phyloP scores from a whole-genome alignment of 2,888 invertebrate species.

The Rhyacophila evoluta region DNA sequence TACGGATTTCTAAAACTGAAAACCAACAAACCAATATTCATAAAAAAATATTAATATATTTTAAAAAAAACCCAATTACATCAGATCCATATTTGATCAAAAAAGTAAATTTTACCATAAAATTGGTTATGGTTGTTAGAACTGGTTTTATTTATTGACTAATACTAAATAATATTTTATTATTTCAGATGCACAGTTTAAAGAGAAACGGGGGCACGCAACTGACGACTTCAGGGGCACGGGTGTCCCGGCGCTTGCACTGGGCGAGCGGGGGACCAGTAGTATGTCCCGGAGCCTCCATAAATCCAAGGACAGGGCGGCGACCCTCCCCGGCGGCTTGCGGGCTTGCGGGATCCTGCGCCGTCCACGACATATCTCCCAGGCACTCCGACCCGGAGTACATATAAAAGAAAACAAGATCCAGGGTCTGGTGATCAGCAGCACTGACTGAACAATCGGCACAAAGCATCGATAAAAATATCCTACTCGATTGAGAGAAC shows the following conservation, averaged over 20 bases:
- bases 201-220: slow-evolving; percentile 48
- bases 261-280: slow-evolving; percentile 40
- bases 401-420: slow-evolving; percentile 39
- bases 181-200: slow-evolving; percentile 48
- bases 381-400: slow-evolving; percentile 47
- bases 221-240: slow-evolving; percentile 49
- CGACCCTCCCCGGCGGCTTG: slow-evolving; percentile 41
- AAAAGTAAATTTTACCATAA: no score
- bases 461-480: not conserved
- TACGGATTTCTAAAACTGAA: no score
- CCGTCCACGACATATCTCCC: slow-evolving; percentile 26
- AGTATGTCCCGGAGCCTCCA: slow-evolving; percentile 29
- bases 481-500: no score
- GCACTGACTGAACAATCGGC: not conserved
- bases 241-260: slow-evolving; percentile 49
- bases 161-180: no score
- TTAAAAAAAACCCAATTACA: no score
- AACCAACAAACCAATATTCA: no score
- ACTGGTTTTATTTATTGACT: no score
- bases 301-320: slow-evolving; percentile 25
- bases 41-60: no score
- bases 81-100: not conserved
- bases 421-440: not conserved
- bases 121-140: no score
- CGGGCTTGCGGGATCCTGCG: slow-evolving; percentile 37